Conservation (phyloP, 2,888 invertebrate genomes). For the Gibbula magus region DNA sequence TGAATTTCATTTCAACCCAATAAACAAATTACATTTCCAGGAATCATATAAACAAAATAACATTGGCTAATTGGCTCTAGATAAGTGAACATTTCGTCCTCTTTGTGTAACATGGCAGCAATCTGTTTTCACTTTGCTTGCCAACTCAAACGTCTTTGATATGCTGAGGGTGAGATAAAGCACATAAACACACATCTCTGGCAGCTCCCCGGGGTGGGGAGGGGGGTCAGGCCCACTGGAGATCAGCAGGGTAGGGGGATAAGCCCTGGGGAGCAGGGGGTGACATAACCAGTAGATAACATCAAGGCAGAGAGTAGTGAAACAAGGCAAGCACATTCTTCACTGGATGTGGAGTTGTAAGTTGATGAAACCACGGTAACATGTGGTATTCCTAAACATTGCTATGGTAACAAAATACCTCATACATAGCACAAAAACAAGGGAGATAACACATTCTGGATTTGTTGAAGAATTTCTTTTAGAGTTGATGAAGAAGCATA, state of each 20-base stretch:
- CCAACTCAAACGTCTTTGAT: background rate
- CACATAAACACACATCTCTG: slow-evolving; percentile 4
- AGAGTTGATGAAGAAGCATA: too few species aligned
- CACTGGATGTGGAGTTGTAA: background rate
- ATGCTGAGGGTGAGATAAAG: slow-evolving; percentile 7
- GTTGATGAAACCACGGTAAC: background rate
- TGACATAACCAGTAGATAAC: slow-evolving; percentile 1
- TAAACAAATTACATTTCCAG: too few species aligned
- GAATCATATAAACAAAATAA: background rate
- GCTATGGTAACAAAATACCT: too few species aligned
- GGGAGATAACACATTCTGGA: too few species aligned
- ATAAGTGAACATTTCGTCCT: background rate
- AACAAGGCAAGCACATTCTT: slow-evolving; percentile 9
- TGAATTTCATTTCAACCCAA: too few species aligned
- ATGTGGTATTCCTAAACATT: background rate
- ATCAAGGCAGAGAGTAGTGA: slow-evolving; percentile 5
- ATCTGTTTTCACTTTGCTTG: slow-evolving; percentile 20
- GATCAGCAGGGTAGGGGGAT: background rate
- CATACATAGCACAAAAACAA: too few species aligned
- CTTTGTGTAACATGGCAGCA: slow-evolving; percentile 6
- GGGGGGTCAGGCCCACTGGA: background rate
- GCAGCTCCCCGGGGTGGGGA: background rate
- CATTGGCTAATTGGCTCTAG: slow-evolving; percentile 14
- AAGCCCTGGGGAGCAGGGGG: background rate
- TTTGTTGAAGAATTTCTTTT: too few species aligned